Evolutionary conservation across 2,888 invertebrate genomes (phyloP).

Genomic region (Conus canariensis): DNA sequence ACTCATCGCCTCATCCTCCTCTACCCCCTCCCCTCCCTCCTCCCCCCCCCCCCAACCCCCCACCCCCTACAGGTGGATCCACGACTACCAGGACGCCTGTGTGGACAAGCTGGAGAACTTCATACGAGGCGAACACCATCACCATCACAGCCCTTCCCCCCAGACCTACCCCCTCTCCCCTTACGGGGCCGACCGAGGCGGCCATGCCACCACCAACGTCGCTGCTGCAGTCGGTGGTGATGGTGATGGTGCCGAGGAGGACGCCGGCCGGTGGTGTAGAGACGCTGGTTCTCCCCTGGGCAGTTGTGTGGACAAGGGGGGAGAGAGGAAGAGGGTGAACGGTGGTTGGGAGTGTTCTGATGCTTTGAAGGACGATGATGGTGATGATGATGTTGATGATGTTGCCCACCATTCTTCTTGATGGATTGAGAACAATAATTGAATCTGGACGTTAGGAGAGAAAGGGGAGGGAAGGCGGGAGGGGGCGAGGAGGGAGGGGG

Average conservation of each 20-base stretch:
- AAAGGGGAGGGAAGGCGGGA: neutral
- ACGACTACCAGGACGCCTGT: slow-evolving; percentile 99
- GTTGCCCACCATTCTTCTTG: no score
- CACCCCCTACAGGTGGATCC: slow-evolving; percentile 87
- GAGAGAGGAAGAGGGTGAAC: neutral
- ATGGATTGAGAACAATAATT: no score
- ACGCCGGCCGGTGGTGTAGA: neutral
- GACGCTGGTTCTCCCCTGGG: neutral
- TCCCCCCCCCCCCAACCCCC: no score
- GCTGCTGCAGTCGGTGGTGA: neutral
- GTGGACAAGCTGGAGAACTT: slow-evolving; percentile 99
- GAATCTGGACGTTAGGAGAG: neutral
- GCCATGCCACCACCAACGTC: no score
- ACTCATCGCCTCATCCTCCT: no score
- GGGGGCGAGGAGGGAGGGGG: neutral
- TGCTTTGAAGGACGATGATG: neutral
- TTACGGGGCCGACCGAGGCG: neutral
- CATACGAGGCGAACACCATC: slow-evolving; percentile 81
- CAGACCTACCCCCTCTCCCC: no score
- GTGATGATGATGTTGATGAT: neutral
- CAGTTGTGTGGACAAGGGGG: neutral
- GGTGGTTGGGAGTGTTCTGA: neutral
- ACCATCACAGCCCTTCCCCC: no score
- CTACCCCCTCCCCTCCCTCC: no score
- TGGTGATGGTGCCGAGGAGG: neutral